These are phyloP conservation scores for Amphibalanus amphitrite DNA, from an alignment of 1,140 invertebrate species.

Conservation along the genomic window DNA sequence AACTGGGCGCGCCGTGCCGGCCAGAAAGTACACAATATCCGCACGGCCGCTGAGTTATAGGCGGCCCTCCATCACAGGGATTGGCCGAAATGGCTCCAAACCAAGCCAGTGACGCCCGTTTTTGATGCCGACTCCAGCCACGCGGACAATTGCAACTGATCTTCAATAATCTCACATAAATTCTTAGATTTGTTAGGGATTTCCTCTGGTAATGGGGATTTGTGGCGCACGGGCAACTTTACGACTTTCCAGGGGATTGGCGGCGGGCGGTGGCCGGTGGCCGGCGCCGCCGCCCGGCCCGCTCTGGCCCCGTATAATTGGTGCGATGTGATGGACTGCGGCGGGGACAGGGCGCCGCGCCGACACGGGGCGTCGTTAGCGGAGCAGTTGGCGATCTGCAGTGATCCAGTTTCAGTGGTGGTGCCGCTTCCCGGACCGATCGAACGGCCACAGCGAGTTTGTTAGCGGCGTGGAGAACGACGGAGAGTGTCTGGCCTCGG, in stretches of 20 bases:
- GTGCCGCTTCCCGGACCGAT: too few relatives aligned
- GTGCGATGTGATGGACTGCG: not conserved
- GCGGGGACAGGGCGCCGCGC: not conserved
- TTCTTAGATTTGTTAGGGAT: slow-evolving; percentile 2
- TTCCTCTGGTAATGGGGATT: not conserved
- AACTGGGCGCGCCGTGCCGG: not conserved
- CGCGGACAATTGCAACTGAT: slow-evolving; percentile 1
- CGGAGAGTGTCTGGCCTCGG: too few relatives aligned
- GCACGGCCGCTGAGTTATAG: not conserved
- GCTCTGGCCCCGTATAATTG: not conserved
- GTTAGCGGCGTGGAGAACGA: too few relatives aligned
- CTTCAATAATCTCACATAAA: slow-evolving; percentile 2
- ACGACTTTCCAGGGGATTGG: not conserved
- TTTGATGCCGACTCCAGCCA: not conserved
- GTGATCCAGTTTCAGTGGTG: too few relatives aligned
- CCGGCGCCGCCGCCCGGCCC: too few relatives aligned
- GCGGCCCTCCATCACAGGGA: not conserved
- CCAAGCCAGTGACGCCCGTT: not conserved
- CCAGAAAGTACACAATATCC: slow-evolving; percentile 1
- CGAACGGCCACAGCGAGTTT: too few relatives aligned
- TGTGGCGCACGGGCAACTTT: not conserved
- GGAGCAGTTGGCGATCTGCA: not conserved
- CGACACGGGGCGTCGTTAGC: not conserved
- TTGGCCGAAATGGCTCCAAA: not conserved
- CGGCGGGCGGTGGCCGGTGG: too few relatives aligned